Conservation (phyloP, 2,888 invertebrate species). For the Andrena haemorrhoa region DNA sequence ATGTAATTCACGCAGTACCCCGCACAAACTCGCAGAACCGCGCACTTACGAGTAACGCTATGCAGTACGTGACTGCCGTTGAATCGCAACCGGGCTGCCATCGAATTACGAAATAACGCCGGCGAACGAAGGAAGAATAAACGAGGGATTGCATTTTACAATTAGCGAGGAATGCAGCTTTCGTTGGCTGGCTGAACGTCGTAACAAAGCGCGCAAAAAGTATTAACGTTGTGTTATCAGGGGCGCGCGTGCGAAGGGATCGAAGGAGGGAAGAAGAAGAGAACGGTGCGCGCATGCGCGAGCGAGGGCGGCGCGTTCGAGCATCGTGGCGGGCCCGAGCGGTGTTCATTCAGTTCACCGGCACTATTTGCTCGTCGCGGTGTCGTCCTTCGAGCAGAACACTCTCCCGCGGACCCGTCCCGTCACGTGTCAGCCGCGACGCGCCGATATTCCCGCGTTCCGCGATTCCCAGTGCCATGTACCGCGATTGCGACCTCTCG, state of each 20-base stretch:
- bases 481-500: neutral
- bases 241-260: slow-evolving; percentile 31
- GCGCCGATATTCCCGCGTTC: neutral
- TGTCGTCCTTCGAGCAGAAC: slow-evolving; percentile 38
- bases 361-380: slow-evolving; percentile 77
- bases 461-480: neutral
- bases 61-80: too few relatives aligned
- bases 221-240: neutral
- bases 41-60: too few relatives aligned
- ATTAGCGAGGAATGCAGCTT: neutral
- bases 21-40: too few relatives aligned
- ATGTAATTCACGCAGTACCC: too few relatives aligned
- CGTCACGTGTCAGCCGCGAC: slow-evolving; percentile 25
- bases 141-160: neutral
- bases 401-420: neutral
- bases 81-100: too few relatives aligned
- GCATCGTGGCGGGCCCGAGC: slow-evolving; percentile 67
- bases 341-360: slow-evolving; percentile 76
- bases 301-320: slow-evolving; percentile 56
- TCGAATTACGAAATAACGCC: too few relatives aligned
- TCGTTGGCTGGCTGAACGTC: neutral
- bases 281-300: slow-evolving; percentile 60
- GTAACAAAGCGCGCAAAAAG: neutral
- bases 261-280: slow-evolving; percentile 25
- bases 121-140: neutral